phyloP scores from a whole-genome alignment of 2,888 invertebrate genomes.

The Phyllotreta cruciferae region DNA sequence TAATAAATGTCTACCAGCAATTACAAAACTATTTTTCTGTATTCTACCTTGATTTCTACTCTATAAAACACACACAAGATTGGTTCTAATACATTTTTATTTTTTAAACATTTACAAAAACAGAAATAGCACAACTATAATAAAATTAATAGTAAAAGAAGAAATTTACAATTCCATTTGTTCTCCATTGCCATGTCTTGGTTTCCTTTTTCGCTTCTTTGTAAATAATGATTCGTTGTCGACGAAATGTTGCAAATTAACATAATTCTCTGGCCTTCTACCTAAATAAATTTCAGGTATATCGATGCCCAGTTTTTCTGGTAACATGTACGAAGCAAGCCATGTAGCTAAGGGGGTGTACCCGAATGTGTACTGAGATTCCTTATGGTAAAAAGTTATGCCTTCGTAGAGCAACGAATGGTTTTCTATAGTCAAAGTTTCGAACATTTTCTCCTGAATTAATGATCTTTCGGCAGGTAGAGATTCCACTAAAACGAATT shows the following conservation, averaged over 20 bases:
- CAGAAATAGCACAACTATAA: no score
- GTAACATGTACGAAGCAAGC: slow-evolving; percentile 89
- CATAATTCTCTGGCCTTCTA: slow-evolving; percentile 63
- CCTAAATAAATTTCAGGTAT: slow-evolving; percentile 60
- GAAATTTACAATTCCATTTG: slow-evolving; percentile 12
- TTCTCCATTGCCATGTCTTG: slow-evolving; percentile 12
- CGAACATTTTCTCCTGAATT: slow-evolving; percentile 61
- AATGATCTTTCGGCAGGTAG: slow-evolving; percentile 60
- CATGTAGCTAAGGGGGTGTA: slow-evolving; percentile 89
- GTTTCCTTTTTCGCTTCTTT: slow-evolving; percentile 44
- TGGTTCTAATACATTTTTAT: background rate
- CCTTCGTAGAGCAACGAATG: slow-evolving; percentile 75
- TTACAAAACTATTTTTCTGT: slow-evolving; percentile 25
- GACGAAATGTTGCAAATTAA: slow-evolving; percentile 63
- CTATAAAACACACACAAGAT: background rate
- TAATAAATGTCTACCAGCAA: slow-evolving; percentile 61
- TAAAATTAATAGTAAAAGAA: no score
- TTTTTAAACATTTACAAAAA: no score
- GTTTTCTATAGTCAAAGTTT: slow-evolving; percentile 54
- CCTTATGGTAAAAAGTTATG: slow-evolving; percentile 88
- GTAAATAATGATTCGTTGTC: slow-evolving; percentile 54
- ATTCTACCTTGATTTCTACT: background rate
- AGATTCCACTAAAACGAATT: slow-evolving; percentile 63
- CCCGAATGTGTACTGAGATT: slow-evolving; percentile 76
- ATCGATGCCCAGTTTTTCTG: slow-evolving; percentile 70